Evolutionary conservation across 2,113 vertebrate species (phyloP).

Genomic region (Menura novaehollandiae): DNA sequence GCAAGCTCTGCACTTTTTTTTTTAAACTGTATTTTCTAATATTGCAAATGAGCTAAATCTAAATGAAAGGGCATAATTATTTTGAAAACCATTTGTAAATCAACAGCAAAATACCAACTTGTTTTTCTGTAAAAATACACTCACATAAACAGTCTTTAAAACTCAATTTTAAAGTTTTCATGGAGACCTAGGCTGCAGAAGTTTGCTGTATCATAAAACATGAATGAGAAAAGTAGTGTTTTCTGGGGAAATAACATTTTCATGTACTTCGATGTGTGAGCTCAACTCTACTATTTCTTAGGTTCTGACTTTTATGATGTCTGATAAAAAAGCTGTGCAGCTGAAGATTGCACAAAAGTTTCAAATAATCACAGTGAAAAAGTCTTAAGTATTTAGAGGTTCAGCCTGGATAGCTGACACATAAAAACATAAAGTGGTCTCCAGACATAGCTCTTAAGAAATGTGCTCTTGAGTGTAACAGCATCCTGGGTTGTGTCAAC

Average conservation of each 20-base stretch:
- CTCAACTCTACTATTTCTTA: not conserved
- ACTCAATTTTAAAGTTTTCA: not conserved
- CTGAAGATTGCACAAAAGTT: not conserved
- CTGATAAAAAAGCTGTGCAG: not conserved
- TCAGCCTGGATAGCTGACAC: not conserved
- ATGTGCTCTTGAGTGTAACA: not conserved
- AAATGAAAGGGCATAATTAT: not conserved
- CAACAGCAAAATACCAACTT: not conserved
- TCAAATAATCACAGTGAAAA: not conserved
- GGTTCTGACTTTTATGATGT: not conserved
- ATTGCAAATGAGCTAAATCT: not conserved
- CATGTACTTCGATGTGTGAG: not conserved
- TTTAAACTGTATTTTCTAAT: not conserved
- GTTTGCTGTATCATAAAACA: not conserved
- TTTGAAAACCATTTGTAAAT: not conserved
- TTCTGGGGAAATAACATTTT: not conserved
- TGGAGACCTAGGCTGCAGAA: conserved; percentile 9
- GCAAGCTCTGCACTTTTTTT: not conserved
- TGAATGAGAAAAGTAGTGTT: not conserved
- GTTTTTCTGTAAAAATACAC: not conserved
- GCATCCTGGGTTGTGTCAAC: not conserved
- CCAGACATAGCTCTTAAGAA: not conserved
- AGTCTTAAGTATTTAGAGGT: not conserved
- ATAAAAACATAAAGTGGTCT: not conserved
- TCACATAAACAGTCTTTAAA: not conserved